Conservation (phyloP, 2,888 invertebrate species). For the Alentia gelatinosa region DNA sequence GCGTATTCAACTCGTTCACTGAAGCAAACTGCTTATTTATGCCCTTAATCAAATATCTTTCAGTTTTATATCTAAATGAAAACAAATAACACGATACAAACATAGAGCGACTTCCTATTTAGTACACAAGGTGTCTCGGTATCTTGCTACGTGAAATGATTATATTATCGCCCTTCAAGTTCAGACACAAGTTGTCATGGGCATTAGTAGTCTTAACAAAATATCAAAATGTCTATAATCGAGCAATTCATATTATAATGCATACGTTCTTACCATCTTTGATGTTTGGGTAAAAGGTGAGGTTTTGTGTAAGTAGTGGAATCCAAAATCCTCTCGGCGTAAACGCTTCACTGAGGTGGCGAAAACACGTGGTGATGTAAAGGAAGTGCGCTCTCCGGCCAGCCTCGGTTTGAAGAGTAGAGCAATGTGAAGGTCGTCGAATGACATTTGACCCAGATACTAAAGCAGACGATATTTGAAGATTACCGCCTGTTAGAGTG, state of each 20-base stretch:
- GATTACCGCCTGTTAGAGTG: neutral
- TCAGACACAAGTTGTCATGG: neutral
- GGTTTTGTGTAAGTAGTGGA: neutral
- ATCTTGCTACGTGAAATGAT: too few relatives aligned
- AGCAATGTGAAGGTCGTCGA: neutral
- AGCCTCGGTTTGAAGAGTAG: conserved; percentile 15
- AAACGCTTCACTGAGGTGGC: conserved; percentile 55
- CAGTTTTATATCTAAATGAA: too few relatives aligned
- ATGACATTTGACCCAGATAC: neutral
- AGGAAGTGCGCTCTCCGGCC: neutral
- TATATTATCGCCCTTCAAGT: neutral
- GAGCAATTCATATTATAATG: neutral
- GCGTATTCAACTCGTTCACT: too few relatives aligned
- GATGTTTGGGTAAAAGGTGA: neutral
- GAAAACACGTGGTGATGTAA: conserved; percentile 31
- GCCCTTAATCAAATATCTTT: too few relatives aligned
- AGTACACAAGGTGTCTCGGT: too few relatives aligned
- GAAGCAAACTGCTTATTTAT: too few relatives aligned
- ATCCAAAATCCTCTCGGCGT: conserved; percentile 53
- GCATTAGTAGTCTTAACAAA: neutral
- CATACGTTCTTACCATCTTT: neutral
- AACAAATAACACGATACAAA: too few relatives aligned
- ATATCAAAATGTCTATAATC: neutral
- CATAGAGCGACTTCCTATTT: too few relatives aligned
- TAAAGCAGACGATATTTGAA: neutral